phyloP scores from a whole-genome alignment of 53 echinoderm and acorn worm species.

The Stichopus horrens region DNA sequence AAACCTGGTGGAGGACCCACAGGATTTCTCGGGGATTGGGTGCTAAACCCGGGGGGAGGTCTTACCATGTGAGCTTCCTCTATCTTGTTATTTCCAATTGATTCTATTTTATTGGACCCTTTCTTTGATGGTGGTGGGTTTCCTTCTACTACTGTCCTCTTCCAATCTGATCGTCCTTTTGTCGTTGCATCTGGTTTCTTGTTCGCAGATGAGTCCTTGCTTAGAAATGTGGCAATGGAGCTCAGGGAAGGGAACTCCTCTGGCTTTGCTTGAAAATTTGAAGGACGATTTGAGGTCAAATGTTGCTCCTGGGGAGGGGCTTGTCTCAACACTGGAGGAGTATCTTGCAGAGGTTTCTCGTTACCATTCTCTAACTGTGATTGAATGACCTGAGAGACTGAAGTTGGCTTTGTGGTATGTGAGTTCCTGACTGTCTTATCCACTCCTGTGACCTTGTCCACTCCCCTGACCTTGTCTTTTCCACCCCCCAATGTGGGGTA shows the following conservation, averaged over 20 bases:
- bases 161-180: slow-evolving; percentile 20
- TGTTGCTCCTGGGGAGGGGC: background rate
- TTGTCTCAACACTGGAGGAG: background rate
- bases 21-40: background rate
- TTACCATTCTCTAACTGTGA: background rate
- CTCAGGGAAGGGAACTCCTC: slow-evolving; percentile 88
- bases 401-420: background rate
- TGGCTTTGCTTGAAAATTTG: slow-evolving; percentile 20
- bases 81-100: slow-evolving; percentile 41
- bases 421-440: background rate
- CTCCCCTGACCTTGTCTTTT: slow-evolving; percentile 28
- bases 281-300: background rate
- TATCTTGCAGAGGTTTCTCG: too few species aligned
- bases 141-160: slow-evolving; percentile 1
- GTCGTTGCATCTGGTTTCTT: slow-evolving; percentile 10
- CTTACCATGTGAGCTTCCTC: background rate
- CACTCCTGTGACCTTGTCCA: slow-evolving; percentile 23
- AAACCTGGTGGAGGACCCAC: slow-evolving; percentile 74
- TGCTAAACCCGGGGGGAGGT: slow-evolving; percentile 56
- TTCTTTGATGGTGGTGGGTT: slow-evolving; percentile 4
- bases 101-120: background rate
- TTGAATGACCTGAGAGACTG: background rate
- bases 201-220: slow-evolving; percentile 16
- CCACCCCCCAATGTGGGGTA: slow-evolving; percentile 21
- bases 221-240: slow-evolving; percentile 83